A percentile compares a stretch with the other conserved stretches of the same genome.
Evolutionary conservation across 2,797 vertebrate species (phyloP).

Genomic region (Danio aesculapii): DNA sequence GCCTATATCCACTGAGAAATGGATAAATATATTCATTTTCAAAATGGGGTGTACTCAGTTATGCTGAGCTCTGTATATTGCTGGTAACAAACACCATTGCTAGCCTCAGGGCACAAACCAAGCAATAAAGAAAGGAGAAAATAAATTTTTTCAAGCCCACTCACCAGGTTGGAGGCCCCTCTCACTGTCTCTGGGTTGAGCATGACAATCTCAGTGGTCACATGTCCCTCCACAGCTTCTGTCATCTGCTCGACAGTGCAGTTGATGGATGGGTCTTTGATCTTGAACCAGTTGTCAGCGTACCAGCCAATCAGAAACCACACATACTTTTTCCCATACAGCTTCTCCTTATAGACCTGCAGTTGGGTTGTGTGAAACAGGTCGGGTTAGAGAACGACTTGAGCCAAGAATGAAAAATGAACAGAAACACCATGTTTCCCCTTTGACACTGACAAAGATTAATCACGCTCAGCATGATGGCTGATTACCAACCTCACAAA

Average conservation of each 20-base stretch:
- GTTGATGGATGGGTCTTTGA: conserved; percentile 93
- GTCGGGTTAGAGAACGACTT: not conserved
- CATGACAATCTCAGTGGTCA: conserved; percentile 98
- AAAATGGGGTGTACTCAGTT: too few species aligned
- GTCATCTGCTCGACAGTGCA: conserved; percentile 96
- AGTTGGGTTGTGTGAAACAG: conserved; percentile 3
- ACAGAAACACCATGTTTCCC: conserved; percentile 18
- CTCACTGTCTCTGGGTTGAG: conserved; percentile 93
- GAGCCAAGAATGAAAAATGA: conserved; percentile 25
- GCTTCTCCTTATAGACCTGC: conserved; percentile 96
- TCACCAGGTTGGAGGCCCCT: conserved; percentile 94
- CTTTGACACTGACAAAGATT: conserved; percentile 43
- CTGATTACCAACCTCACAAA: conserved; percentile 86
- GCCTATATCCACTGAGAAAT: too few species aligned
- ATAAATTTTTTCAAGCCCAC: not conserved
- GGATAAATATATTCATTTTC: too few species aligned
- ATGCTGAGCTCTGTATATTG: too few species aligned
- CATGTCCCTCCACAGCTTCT: conserved; percentile 92
- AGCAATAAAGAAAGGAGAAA: not conserved
- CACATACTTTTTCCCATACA: conserved; percentile 94
- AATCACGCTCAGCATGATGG: conserved; percentile 27
- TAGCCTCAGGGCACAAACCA: not conserved
- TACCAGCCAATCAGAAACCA: conserved; percentile 99
- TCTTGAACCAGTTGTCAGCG: conserved; percentile 97
- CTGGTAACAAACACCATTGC: not conserved